Evolutionary conservation across 2,888 invertebrate species (phyloP).

Genomic region (Hymenopus coronatus): DNA sequence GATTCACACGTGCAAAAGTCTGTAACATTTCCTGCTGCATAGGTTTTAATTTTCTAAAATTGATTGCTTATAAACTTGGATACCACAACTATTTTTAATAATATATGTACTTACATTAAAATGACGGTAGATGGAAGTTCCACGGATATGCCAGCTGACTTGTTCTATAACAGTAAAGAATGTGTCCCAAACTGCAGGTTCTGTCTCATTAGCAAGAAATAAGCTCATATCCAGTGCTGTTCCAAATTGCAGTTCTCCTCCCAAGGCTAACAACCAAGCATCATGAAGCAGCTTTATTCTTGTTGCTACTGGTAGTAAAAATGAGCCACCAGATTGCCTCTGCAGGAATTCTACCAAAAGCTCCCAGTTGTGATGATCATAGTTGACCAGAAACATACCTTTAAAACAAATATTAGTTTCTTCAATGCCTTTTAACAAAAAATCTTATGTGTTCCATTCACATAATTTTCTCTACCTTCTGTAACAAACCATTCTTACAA

Average conservation of each 20-base stretch:
- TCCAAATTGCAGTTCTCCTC: constrained; percentile 71
- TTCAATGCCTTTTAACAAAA: too few relatives aligned
- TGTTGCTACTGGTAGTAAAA: constrained; percentile 50
- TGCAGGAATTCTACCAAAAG: constrained; percentile 62
- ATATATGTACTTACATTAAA: constrained; percentile 21
- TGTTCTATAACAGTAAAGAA: constrained; percentile 81
- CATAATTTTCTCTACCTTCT: too few relatives aligned
- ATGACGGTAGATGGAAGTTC: constrained; percentile 43
- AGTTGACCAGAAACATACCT: constrained; percentile 81
- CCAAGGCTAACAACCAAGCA: constrained; percentile 74
- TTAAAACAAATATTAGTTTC: background rate
- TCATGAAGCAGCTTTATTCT: constrained; percentile 74
- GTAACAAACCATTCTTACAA: too few relatives aligned
- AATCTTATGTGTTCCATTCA: too few relatives aligned
- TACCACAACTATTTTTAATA: too few relatives aligned
- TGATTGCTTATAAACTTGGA: too few relatives aligned
- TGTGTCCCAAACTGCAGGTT: constrained; percentile 78
- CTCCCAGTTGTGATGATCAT: constrained; percentile 74
- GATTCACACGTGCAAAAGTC: too few relatives aligned
- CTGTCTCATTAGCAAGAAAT: constrained; percentile 66
- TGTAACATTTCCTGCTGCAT: too few relatives aligned
- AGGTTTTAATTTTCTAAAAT: too few relatives aligned
- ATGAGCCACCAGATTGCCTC: background rate
- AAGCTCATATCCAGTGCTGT: constrained; percentile 77
- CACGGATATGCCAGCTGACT: constrained; percentile 69